Conservation (phyloP, 2,113 vertebrate genomes). For the Ciconia maguari region DNA sequence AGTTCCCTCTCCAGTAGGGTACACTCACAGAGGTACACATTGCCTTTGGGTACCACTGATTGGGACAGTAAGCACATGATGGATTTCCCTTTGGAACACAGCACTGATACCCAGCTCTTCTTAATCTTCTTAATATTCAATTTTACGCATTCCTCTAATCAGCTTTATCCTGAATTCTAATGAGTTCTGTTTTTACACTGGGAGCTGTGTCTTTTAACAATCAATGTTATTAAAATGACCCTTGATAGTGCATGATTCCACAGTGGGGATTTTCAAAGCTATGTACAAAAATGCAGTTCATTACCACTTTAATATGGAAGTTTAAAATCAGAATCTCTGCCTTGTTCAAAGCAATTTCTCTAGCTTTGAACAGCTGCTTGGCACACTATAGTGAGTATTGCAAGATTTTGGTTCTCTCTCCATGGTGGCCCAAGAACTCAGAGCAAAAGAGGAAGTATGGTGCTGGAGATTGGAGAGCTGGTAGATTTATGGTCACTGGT, state of each 20-base stretch:
- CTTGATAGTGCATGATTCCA: slow-evolving; percentile 13
- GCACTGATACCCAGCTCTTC: slow-evolving; percentile 21
- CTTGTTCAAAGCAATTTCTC: slow-evolving; percentile 53
- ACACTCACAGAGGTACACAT: slow-evolving; percentile 40
- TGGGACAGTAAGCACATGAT: slow-evolving; percentile 35
- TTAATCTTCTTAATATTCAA: slow-evolving; percentile 72
- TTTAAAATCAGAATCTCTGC: slow-evolving; percentile 51
- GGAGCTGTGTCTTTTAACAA: slow-evolving; percentile 60
- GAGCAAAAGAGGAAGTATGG: neutral
- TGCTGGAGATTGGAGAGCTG: neutral
- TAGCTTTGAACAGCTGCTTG: slow-evolving; percentile 38
- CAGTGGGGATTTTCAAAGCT: slow-evolving; percentile 52
- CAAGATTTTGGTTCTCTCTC: neutral
- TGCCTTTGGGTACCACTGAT: slow-evolving; percentile 75
- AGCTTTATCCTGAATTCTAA: slow-evolving; percentile 69
- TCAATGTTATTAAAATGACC: slow-evolving; percentile 71
- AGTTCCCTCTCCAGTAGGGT: slow-evolving; percentile 47
- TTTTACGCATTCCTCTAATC: slow-evolving; percentile 60
- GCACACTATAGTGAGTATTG: neutral
- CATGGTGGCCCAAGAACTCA: neutral
- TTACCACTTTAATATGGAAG: slow-evolving; percentile 39
- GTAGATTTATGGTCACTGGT: neutral
- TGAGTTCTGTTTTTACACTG: slow-evolving; percentile 49
- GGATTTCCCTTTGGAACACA: slow-evolving; percentile 65
- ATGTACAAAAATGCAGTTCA: slow-evolving; percentile 44